phyloP scores from a whole-genome alignment of 2,888 invertebrate species.

The Callyntrura sp. region DNA sequence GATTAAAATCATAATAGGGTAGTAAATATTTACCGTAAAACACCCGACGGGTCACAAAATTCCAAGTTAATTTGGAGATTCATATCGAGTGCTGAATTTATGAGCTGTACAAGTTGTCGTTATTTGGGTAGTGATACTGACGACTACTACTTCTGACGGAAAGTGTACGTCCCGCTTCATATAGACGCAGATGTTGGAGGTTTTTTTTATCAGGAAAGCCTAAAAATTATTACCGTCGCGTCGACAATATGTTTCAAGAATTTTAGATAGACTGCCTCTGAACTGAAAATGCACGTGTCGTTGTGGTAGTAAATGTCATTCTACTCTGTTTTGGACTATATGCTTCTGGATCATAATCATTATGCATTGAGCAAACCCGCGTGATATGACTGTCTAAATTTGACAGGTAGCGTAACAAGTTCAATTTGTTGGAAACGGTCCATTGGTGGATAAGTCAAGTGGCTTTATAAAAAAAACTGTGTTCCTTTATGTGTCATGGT shows the following conservation, averaged over 20 bases:
- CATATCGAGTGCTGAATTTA: slow-evolving; percentile 63
- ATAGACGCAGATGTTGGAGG: not conserved
- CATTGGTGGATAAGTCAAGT: not conserved
- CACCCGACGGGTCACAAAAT: slow-evolving; percentile 51
- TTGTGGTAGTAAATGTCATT: too few relatives aligned
- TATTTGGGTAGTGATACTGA: not conserved
- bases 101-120: slow-evolving; percentile 36
- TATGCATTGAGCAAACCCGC: too few relatives aligned
- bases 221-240: not conserved
- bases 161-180: not conserved
- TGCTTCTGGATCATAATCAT: too few relatives aligned
- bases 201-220: not conserved
- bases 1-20: slow-evolving; percentile 64
- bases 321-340: too few relatives aligned
- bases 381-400: not conserved
- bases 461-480: too few relatives aligned
- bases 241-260: not conserved
- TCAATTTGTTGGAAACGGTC: not conserved
- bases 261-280: too few relatives aligned
- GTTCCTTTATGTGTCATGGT: too few relatives aligned
- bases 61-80: slow-evolving; percentile 63
- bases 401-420: slow-evolving; percentile 2
- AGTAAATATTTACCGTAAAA: slow-evolving; percentile 31
- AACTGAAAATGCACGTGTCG: too few relatives aligned
- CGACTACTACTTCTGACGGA: not conserved